Conservation (phyloP, 2,888 invertebrate species). For the Monoplex corrugatus region DNA sequence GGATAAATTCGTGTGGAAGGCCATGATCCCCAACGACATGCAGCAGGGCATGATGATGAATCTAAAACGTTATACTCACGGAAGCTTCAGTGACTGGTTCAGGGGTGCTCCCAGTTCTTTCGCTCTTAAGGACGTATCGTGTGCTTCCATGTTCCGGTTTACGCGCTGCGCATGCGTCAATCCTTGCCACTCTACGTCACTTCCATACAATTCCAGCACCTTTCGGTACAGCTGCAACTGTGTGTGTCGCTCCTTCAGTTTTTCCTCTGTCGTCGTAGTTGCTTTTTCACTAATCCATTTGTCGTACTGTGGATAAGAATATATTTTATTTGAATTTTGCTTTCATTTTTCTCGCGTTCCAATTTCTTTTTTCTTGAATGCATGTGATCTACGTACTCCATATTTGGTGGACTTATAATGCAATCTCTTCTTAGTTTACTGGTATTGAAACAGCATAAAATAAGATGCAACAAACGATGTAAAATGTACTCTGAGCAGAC, state of each 20-base stretch:
- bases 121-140: slow-evolving; percentile 10
- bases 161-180: slow-evolving; percentile 31
- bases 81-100: background rate
- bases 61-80: background rate
- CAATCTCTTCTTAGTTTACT: background rate
- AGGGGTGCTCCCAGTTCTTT: slow-evolving; percentile 33
- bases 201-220: slow-evolving; percentile 45
- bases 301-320: slow-evolving; percentile 30
- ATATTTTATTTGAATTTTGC: background rate
- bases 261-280: background rate
- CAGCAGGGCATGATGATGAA: background rate
- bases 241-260: background rate
- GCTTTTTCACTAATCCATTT: slow-evolving; percentile 30
- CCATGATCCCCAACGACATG: too few species aligned
- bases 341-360: background rate
- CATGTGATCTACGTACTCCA: background rate
- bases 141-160: slow-evolving; percentile 8
- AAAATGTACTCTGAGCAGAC: background rate
- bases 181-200: slow-evolving; percentile 23
- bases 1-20: too few species aligned
- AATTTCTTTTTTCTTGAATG: too few species aligned
- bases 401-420: background rate
- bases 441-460: background rate
- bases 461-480: background rate
- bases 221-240: slow-evolving; percentile 39